Evolutionary conservation across 2,888 invertebrate species (phyloP).

Genomic region (Stegana nigrithorax): DNA sequence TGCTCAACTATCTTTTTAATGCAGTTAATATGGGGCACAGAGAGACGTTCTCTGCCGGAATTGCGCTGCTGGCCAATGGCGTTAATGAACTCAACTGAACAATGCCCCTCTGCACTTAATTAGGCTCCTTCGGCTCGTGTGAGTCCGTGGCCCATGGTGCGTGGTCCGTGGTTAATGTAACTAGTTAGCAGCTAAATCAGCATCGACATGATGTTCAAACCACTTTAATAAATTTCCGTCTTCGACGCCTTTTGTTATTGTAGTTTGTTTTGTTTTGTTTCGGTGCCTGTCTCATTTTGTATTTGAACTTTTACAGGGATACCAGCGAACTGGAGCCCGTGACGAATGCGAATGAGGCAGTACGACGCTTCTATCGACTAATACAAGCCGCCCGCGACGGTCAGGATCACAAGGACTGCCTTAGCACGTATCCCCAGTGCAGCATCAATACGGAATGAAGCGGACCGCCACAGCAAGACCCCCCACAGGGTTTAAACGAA

Average conservation of each 20-base stretch:
- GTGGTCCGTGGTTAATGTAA: no score
- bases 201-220: no score
- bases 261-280: background rate
- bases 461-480: background rate
- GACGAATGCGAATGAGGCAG: constrained; percentile 74
- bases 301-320: constrained; percentile 78
- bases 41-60: background rate
- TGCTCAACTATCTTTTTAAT: background rate
- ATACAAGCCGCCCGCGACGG: constrained; percentile 86
- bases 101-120: background rate
- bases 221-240: no score
- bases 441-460: constrained; percentile 74
- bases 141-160: no score
- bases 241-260: no score
- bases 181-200: no score
- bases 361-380: constrained; percentile 81
- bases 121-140: no score
- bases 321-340: constrained; percentile 79
- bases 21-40: background rate
- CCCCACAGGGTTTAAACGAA: no score
- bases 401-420: constrained; percentile 83
- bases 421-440: constrained; percentile 77
- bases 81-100: background rate
- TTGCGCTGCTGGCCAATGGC: background rate
- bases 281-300: background rate